Conservation (phyloP, 1,140 invertebrate genomes). For the Polypedilum vanderplanki region DNA sequence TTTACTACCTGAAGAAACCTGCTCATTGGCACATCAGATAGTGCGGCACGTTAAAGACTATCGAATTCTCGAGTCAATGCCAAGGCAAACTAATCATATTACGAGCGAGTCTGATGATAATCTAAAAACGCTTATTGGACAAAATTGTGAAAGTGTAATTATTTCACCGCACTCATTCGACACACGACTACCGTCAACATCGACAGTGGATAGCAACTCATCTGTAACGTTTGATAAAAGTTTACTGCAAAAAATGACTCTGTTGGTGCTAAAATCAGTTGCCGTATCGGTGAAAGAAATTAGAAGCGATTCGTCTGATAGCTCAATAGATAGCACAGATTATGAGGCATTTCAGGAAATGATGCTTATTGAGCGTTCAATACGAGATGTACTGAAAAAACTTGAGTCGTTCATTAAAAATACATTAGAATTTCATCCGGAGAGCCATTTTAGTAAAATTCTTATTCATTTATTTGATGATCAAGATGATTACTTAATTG, state of each 20-base stretch:
- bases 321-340: slow-evolving; percentile 69
- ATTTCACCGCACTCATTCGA: slow-evolving; percentile 4
- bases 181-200: slow-evolving; percentile 35
- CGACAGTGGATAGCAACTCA: slow-evolving; percentile 41
- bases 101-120: slow-evolving; percentile 35
- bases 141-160: slow-evolving; percentile 24
- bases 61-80: slow-evolving; percentile 59
- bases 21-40: slow-evolving; percentile 70
- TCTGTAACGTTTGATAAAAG: slow-evolving; percentile 55
- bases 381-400: slow-evolving; percentile 71
- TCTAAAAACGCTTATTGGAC: slow-evolving; percentile 38
- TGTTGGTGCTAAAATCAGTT: slow-evolving; percentile 78
- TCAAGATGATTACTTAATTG: slow-evolving; percentile 84
- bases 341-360: slow-evolving; percentile 83
- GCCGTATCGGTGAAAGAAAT: slow-evolving; percentile 86
- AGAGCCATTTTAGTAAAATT: slow-evolving; percentile 79
- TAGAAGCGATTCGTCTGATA: slow-evolving; percentile 73
- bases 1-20: slow-evolving; percentile 77
- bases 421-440: slow-evolving; percentile 75
- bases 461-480: slow-evolving; percentile 80
- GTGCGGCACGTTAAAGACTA: slow-evolving; percentile 79
- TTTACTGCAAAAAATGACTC: slow-evolving; percentile 73
- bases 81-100: slow-evolving; percentile 37
- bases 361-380: slow-evolving; percentile 77
- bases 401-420: slow-evolving; percentile 75